These are phyloP conservation scores for Macroramphosus scolopax DNA, from an alignment of 2,797 vertebrate species.

Conservation along the genomic window DNA sequence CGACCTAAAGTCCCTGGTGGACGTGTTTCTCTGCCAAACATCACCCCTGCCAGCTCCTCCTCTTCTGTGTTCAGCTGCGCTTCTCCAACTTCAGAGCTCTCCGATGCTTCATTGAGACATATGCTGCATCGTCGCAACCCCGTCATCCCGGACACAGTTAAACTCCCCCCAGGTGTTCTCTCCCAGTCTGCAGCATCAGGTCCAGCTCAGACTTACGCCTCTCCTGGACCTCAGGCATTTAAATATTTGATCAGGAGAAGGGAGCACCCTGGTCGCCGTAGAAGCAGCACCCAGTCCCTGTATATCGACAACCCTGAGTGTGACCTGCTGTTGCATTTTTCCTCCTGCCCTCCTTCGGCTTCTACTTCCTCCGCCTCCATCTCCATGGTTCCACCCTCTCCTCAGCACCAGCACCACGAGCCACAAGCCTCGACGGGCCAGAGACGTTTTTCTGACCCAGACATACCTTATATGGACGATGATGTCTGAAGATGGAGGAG, in stretches of 20 bases:
- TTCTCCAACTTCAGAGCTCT: slow-evolving; percentile 49
- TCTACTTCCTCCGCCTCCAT: slow-evolving; percentile 63
- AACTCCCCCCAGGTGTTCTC: slow-evolving; percentile 80
- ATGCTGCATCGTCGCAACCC: slow-evolving; percentile 83
- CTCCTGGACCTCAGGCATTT: slow-evolving; percentile 23
- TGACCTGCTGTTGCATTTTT: slow-evolving; percentile 50
- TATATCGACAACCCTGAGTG: slow-evolving; percentile 74
- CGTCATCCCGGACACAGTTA: slow-evolving; percentile 86
- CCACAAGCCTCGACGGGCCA: slow-evolving; percentile 49
- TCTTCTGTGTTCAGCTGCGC: slow-evolving; percentile 46
- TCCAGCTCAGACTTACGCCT: slow-evolving; percentile 10
- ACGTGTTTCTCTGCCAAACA: slow-evolving; percentile 22
- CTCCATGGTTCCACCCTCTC: slow-evolving; percentile 32
- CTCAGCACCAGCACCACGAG: slow-evolving; percentile 42
- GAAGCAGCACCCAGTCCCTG: slow-evolving; percentile 86
- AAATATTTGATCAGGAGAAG: slow-evolving; percentile 61
- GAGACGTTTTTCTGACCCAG: slow-evolving; percentile 88
- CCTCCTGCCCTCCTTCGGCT: slow-evolving; percentile 62
- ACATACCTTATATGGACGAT: slow-evolving; percentile 75
- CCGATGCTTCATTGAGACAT: slow-evolving; percentile 57
- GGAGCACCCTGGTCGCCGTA: slow-evolving; percentile 81
- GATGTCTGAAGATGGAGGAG: slow-evolving; percentile 46
- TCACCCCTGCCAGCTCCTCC: slow-evolving; percentile 49
- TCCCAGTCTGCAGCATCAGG: slow-evolving; percentile 16
- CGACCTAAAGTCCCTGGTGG: slow-evolving; percentile 34